Base-by-base conservation (phyloP, 1,140 invertebrate species). In the Aporrectodea caliginosa region DNA sequence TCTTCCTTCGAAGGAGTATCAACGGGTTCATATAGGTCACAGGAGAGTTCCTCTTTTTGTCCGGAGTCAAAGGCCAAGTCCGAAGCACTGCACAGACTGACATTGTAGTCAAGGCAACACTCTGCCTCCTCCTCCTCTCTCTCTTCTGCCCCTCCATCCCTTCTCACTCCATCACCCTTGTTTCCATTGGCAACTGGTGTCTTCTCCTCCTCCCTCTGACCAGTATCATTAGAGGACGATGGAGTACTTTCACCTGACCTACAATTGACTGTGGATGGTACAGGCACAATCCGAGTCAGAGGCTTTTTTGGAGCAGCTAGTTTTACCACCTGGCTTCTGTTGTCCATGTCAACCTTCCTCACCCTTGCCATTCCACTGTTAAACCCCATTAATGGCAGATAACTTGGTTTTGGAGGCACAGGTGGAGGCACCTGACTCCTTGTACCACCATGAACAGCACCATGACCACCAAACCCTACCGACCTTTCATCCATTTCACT, bases 341-440 rank as follows among this genome's bases (percentile, higher is more conserved):
- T 27, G 27, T 29, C 16, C 1, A 27, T 69, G 16, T 35, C n/a
- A 43, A 43, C 6, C n/a, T n/a, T n/a, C n/a, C n/a, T n/a, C n/a
- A n/a, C n/a, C n/a, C n/a, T n/a, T n/a, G 77, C 22, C 12, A 69
- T 32, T 68, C 31, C 58, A 1, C 2, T 12, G 27, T 58, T 22
- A 58, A 58, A 58, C 22, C 43, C 32, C 70, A 78, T 58, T 33
- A 69, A 69, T n/a, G 77, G 77, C 1, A 78, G 69, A 27, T 78
- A 29, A 27, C 70, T 69, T 1, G 77, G 77, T 71, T 78, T 78
- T 27, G 77, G 77, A 14, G 77, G 77, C 16, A 78, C 77, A 0
- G 77, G 77, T 27, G 77, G 77, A 12, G 77, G 77, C 74, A 69
- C 58, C 16, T 35, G 27, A 2, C n/a, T n/a, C n/a, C n/a, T n/a